A percentile compares a stretch with the other conserved stretches of the same genome.
These are phyloP conservation scores for Cecidostiba fungosa DNA, from an alignment of 2,888 invertebrate species.

Conservation along the genomic window DNA sequence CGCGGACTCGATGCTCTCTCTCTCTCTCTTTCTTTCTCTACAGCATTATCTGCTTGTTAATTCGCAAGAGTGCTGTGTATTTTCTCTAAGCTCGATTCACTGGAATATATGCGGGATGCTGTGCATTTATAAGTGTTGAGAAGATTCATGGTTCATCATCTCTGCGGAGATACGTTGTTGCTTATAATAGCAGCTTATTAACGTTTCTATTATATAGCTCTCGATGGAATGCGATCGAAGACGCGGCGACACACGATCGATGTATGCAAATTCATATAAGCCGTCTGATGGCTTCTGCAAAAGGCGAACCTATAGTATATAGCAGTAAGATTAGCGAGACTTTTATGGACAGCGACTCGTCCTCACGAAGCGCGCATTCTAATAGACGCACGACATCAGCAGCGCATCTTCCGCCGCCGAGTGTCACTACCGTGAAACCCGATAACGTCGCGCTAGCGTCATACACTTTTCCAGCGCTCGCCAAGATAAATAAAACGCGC, in stretches of 20 bases:
- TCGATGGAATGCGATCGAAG: not conserved
- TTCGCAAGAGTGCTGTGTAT: not conserved
- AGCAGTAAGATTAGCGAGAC: not conserved
- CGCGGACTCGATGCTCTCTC: not conserved
- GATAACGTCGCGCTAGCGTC: not conserved
- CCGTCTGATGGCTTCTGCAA: not conserved
- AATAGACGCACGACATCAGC: not conserved
- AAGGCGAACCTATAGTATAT: not conserved
- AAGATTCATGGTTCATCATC: not conserved
- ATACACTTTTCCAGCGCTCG: not conserved
- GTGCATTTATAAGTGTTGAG: not conserved
- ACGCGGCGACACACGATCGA: not conserved
- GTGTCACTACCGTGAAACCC: not conserved
- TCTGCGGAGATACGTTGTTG: not conserved
- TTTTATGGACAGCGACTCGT: not conserved
- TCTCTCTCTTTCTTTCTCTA: not conserved
- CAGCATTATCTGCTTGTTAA: not conserved
- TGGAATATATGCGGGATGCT: not conserved
- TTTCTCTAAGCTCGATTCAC: not conserved
- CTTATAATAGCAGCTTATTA: not conserved
- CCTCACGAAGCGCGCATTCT: not conserved
- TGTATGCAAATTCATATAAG: not conserved
- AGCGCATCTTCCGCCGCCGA: not conserved
- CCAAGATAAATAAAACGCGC: slow-evolving; percentile 10
- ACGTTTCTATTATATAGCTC: not conserved